These are phyloP conservation scores for Nicator chloris DNA, from an alignment of 2,113 vertebrate species.

Conservation along the genomic window DNA sequence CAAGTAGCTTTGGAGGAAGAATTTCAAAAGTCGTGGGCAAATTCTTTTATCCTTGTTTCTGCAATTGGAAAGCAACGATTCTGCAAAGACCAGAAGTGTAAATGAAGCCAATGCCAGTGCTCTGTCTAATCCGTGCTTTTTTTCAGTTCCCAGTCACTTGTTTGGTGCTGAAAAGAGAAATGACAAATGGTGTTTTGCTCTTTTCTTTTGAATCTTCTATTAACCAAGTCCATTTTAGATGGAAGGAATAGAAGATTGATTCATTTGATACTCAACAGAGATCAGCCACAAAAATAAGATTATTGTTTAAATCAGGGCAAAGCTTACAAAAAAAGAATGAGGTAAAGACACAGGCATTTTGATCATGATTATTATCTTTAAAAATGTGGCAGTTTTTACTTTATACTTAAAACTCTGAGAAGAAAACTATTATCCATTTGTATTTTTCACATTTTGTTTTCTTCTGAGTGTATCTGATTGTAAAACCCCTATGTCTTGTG, in stretches of 20 bases:
- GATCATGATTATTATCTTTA: neutral
- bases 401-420: neutral
- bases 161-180: slow-evolving; percentile 6
- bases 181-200: neutral
- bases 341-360: neutral
- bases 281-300: neutral
- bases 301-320: neutral
- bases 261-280: neutral
- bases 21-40: neutral
- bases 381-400: neutral
- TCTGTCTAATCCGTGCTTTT: neutral
- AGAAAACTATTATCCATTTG: neutral
- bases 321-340: neutral
- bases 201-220: neutral
- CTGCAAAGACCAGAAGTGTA: neutral
- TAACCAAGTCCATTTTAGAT: neutral
- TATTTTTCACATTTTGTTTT: neutral
- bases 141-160: neutral
- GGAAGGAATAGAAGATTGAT: neutral
- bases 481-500: neutral
- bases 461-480: neutral
- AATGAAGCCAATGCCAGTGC: neutral
- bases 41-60: neutral
- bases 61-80: neutral
- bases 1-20: neutral